These are phyloP conservation scores for Nephrotoma appendiculata DNA, from an alignment of 2,888 invertebrate genomes.

Conservation along the genomic window DNA sequence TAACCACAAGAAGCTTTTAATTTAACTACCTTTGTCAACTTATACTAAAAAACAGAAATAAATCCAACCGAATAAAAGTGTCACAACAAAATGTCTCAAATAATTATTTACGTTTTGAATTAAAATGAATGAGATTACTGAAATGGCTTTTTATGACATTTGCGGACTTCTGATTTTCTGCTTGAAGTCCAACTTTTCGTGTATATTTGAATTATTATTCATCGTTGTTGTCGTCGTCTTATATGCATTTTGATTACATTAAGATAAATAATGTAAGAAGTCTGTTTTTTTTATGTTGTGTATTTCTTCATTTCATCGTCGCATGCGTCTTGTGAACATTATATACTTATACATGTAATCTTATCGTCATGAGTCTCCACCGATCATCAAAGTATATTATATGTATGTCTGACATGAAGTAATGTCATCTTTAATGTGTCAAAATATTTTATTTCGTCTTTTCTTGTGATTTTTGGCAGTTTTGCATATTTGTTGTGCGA, in stretches of 20 bases:
- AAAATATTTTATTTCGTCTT: neutral
- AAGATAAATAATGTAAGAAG: neutral
- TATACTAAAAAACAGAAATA: neutral
- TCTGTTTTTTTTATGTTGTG: neutral
- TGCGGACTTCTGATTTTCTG: neutral
- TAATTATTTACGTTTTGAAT: neutral
- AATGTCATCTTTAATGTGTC: neutral
- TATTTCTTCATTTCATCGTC: neutral
- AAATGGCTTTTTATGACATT: neutral
- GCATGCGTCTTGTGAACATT: neutral
- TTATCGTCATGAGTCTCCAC: neutral
- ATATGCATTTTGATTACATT: neutral
- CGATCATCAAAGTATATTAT: neutral
- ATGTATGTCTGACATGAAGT: neutral
- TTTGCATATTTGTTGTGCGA: neutral
- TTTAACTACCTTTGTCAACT: neutral
- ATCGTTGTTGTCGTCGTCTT: neutral
- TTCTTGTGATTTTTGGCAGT: neutral
- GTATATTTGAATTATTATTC: neutral
- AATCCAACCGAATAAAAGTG: neutral
- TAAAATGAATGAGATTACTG: neutral
- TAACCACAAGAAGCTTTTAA: neutral
- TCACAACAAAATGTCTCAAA: neutral
- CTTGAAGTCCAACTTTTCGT: neutral
- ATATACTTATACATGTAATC: neutral